Conservation (phyloP, 2,113 vertebrate species). For the Coryphaenoides rupestris region DNA sequence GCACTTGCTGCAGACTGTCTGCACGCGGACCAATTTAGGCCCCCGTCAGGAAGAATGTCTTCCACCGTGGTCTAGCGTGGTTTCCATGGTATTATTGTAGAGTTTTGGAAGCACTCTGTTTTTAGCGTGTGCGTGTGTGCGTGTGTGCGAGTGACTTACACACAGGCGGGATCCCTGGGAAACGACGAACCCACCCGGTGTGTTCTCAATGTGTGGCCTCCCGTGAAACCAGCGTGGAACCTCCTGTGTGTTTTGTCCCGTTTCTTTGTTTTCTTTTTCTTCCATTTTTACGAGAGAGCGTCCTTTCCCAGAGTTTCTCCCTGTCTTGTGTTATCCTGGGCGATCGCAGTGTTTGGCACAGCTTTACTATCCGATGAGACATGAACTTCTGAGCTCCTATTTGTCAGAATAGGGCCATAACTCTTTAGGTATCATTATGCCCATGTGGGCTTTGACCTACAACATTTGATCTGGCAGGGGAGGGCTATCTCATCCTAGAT, state of each 20-base stretch:
- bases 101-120: constrained; percentile 52
- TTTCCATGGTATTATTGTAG: constrained; percentile 68
- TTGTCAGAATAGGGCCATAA: not conserved
- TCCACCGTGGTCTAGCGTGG: constrained; percentile 54
- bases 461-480: too few relatives aligned
- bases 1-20: constrained; percentile 49
- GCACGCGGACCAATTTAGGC: constrained; percentile 42
- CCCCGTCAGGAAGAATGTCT: constrained; percentile 51
- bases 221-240: constrained; percentile 32
- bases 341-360: constrained; percentile 36
- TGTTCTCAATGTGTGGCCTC: constrained; percentile 61
- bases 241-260: constrained; percentile 24
- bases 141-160: constrained; percentile 53
- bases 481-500: too few relatives aligned
- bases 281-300: constrained; percentile 52
- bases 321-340: constrained; percentile 9
- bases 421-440: too few relatives aligned
- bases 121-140: constrained; percentile 60
- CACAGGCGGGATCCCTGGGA: constrained; percentile 52
- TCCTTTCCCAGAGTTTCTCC: constrained; percentile 47
- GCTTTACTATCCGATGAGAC: constrained; percentile 38
- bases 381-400: constrained; percentile 12
- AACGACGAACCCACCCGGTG: constrained; percentile 57
- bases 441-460: too few relatives aligned
- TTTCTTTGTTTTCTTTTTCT: constrained; percentile 21